phyloP scores from a whole-genome alignment of 2,113 vertebrate species.

The Mus musculus region DNA sequence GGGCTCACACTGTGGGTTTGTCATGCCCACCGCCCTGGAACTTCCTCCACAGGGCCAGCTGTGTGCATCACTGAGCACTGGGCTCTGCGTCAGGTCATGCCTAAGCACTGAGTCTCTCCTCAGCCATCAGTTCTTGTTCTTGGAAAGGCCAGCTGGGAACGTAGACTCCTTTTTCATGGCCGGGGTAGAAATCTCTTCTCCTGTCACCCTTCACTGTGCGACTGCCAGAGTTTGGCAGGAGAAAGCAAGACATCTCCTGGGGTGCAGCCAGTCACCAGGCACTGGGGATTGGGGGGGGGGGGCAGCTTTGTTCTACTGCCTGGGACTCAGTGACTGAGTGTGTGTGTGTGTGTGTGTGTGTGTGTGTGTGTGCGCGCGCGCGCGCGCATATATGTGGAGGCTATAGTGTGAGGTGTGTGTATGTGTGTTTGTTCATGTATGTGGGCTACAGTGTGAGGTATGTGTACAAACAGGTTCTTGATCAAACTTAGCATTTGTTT shows the following conservation, averaged over 20 bases:
- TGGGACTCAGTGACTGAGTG: conserved; percentile 9
- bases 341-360: conserved; percentile 8
- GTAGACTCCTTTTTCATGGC: neutral
- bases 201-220: conserved; percentile 74
- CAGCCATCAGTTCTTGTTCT: neutral
- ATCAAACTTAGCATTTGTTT: neutral
- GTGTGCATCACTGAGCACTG: neutral
- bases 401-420: too few relatives aligned
- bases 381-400: too few relatives aligned
- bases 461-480: neutral
- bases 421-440: neutral
- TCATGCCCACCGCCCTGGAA: fast-evolving
- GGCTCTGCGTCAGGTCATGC: conserved; percentile 66
- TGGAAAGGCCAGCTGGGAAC: neutral
- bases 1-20: fast-evolving
- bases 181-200: neutral
- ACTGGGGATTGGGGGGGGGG: conserved; percentile 4
- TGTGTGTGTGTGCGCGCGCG: neutral
- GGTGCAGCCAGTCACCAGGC: conserved; percentile 66
- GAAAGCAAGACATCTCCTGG: conserved; percentile 69
- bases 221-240: conserved; percentile 71
- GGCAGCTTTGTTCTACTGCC: conserved; percentile 75
- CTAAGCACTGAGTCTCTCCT: conserved; percentile 32
- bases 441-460: neutral
- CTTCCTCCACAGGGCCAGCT: neutral